phyloP scores from a whole-genome alignment of 2,888 invertebrate species.

The Stomorhina lunata region DNA sequence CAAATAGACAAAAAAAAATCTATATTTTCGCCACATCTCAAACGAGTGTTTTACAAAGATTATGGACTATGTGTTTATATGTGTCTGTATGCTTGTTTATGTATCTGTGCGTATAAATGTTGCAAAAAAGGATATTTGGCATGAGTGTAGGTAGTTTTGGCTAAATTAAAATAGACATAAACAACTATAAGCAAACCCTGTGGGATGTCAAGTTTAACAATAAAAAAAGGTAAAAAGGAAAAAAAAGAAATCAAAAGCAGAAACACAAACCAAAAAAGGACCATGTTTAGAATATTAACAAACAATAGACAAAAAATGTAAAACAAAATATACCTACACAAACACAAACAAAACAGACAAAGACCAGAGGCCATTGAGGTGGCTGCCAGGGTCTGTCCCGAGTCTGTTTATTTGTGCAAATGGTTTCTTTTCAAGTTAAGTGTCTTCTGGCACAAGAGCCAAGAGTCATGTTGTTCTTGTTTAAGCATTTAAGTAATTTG shows the following conservation, averaged over 20 bases:
- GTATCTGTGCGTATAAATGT: neutral
- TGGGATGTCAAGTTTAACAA: constrained; percentile 65
- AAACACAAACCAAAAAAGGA: neutral
- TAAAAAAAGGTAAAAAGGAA: constrained; percentile 3
- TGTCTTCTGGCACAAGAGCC: constrained; percentile 1
- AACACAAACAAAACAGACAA: constrained; percentile 17
- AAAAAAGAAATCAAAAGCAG: neutral
- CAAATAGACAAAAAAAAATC: too few species aligned
- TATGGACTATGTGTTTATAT: neutral
- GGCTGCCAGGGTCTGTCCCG: constrained; percentile 21
- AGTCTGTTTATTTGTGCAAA: neutral
- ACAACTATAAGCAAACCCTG: constrained; percentile 73
- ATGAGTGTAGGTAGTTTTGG: constrained; percentile 10
- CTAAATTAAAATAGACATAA: constrained; percentile 64
- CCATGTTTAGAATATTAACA: constrained; percentile 7
- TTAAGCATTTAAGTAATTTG: constrained; percentile 64
- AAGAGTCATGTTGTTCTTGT: constrained; percentile 48
- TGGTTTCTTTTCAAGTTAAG: constrained; percentile 13
- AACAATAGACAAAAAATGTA: neutral
- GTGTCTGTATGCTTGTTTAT: too few species aligned
- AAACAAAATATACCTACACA: neutral
- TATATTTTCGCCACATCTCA: neutral
- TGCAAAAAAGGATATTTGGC: neutral
- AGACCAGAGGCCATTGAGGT: constrained; percentile 47
- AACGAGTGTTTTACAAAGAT: constrained; percentile 16